Conservation (phyloP, 2,888 invertebrate genomes). For the Machimus atricapillus region DNA sequence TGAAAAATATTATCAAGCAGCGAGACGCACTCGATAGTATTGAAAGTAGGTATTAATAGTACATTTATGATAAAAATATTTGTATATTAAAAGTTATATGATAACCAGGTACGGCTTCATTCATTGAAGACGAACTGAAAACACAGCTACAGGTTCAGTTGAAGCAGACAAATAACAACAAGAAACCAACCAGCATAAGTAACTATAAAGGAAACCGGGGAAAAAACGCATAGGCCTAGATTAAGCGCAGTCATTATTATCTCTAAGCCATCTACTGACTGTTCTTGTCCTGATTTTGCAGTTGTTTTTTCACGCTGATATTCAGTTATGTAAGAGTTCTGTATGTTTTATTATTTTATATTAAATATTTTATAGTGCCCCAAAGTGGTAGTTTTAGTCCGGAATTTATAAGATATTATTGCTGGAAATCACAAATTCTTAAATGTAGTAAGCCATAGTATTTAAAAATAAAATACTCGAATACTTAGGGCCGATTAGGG, state of each 20-base stretch:
- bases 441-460: no score
- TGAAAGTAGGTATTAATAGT: constrained; percentile 18
- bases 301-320: not conserved
- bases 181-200: constrained; percentile 20
- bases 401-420: not conserved
- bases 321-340: not conserved
- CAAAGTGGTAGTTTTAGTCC: constrained; percentile 40
- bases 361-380: not conserved
- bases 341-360: not conserved
- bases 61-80: not conserved
- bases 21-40: not conserved
- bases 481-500: no score
- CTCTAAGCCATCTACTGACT: not conserved
- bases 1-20: not conserved
- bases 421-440: no score
- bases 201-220: not conserved
- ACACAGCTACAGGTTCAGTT: constrained; percentile 1
- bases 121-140: constrained; percentile 17
- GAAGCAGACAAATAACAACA: not conserved
- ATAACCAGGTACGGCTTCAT: not conserved
- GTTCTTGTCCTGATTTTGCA: not conserved
- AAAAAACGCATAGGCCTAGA: not conserved
- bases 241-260: not conserved
- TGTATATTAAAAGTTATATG: not conserved
- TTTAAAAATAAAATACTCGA: no score